Conservation (phyloP, 2,888 invertebrate species). For the Caenorhabditis sp. region DNA sequence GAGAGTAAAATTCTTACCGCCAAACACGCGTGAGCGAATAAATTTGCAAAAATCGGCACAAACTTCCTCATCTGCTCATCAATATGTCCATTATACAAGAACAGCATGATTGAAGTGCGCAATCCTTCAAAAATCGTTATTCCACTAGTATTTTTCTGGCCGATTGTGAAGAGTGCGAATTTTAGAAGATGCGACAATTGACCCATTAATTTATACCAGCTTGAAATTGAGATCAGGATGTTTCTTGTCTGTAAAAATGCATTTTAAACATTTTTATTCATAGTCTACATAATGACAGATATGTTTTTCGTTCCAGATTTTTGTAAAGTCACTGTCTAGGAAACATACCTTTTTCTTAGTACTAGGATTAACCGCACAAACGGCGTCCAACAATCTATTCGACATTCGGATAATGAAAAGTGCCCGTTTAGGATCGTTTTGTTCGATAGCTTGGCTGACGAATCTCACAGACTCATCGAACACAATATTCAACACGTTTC, state of each 20-base stretch:
- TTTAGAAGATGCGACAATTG: slow-evolving; percentile 38
- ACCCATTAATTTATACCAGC: slow-evolving; percentile 23
- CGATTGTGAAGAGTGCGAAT: neutral
- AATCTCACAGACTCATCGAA: slow-evolving; percentile 4
- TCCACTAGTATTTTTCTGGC: neutral
- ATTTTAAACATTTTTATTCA: neutral
- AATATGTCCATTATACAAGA: slow-evolving; percentile 20
- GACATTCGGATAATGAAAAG: neutral
- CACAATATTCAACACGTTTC: slow-evolving; percentile 6
- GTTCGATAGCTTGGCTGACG: neutral
- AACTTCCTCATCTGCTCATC: slow-evolving; percentile 11
- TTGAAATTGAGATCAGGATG: slow-evolving; percentile 9
- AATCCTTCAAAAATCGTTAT: slow-evolving; percentile 24
- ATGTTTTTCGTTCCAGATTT: neutral
- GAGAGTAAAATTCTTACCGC: too few species aligned
- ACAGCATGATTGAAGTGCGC: slow-evolving; percentile 12
- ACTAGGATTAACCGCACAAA: slow-evolving; percentile 7
- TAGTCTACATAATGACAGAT: too few species aligned
- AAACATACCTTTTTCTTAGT: neutral
- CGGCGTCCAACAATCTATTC: slow-evolving; percentile 4
- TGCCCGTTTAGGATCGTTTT: neutral
- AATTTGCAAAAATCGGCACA: slow-evolving; percentile 15
- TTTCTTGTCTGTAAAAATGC: neutral
- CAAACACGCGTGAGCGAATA: slow-evolving; percentile 8
- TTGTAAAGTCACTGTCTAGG: neutral